Percentiles rank a stretch among this genome's conserved stretches.
phyloP scores from a whole-genome alignment of 2,888 invertebrate genomes.

The Leucophora obtusa region DNA sequence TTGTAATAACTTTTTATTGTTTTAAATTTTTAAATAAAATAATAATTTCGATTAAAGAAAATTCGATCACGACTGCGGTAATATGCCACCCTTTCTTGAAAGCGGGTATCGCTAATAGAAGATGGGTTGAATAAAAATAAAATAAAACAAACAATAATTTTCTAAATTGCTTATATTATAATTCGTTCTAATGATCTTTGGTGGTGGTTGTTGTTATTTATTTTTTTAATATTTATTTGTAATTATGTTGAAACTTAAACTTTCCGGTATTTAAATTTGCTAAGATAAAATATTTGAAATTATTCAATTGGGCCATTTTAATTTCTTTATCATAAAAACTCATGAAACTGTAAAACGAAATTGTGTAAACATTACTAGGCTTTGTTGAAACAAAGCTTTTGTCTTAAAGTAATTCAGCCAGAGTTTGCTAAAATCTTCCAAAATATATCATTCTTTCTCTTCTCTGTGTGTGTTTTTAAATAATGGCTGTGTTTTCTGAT shows the following conservation, averaged over 20 bases:
- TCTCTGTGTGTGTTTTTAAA: not conserved
- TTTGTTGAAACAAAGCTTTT: no score
- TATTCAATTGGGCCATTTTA: slow-evolving; percentile 58
- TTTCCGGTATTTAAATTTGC: not conserved
- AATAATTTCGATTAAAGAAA: no score
- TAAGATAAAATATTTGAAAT: slow-evolving; percentile 30
- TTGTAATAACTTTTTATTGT: no score
- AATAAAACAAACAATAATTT: no score
- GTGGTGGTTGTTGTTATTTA: not conserved
- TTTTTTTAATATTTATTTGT: not conserved
- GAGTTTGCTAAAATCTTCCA: not conserved
- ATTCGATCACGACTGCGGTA: no score
- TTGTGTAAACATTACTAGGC: not conserved
- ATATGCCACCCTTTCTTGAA: no score
- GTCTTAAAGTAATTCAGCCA: not conserved
- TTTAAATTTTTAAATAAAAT: no score
- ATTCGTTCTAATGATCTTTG: not conserved
- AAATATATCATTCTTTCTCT: not conserved
- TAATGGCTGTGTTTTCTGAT: not conserved
- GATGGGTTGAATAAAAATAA: no score
- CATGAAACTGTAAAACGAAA: slow-evolving; percentile 26
- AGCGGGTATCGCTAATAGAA: no score
- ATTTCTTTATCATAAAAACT: slow-evolving; percentile 28
- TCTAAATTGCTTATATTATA: no score
- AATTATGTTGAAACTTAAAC: not conserved